Evolutionary conservation across 2,888 invertebrate genomes (phyloP).

Genomic region (Aquatica leii): DNA sequence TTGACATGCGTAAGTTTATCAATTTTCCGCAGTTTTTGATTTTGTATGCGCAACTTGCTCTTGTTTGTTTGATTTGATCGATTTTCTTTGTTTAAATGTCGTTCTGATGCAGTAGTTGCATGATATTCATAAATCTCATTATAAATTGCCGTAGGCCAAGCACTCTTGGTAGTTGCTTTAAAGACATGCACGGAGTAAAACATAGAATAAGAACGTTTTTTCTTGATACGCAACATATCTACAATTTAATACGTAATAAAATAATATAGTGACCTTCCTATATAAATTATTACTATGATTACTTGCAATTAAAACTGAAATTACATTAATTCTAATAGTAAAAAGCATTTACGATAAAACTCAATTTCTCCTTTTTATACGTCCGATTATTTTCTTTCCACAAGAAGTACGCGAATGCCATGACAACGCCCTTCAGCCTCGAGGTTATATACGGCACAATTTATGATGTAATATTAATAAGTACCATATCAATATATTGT

Average conservation of each 20-base stretch:
- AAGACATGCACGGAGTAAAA: conserved; percentile 21
- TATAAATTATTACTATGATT: conserved; percentile 8
- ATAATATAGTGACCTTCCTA: conserved; percentile 19
- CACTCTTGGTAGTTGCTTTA: conserved; percentile 30
- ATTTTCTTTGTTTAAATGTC: conserved; percentile 29
- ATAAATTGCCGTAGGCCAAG: conserved; percentile 28
- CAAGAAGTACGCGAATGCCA: conserved; percentile 48
- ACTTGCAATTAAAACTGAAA: background rate
- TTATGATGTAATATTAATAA: conserved; percentile 51
- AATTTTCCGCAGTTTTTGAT: conserved; percentile 20
- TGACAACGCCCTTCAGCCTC: conserved; percentile 51
- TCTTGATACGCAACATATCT: conserved; percentile 7
- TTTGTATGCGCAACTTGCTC: conserved; percentile 24
- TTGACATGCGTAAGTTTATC: conserved; percentile 21
- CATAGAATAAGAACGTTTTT: conserved; percentile 14
- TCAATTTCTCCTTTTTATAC: conserved; percentile 47
- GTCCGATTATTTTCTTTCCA: conserved; percentile 48
- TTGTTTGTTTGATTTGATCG: conserved; percentile 27
- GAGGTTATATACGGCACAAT: conserved; percentile 46
- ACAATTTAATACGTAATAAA: conserved; percentile 6
- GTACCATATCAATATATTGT: conserved; percentile 47
- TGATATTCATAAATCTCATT: conserved; percentile 38
- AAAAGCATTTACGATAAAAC: conserved; percentile 33
- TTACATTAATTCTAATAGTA: conserved; percentile 3
- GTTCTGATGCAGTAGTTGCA: conserved; percentile 22